Percentiles rank a stretch among this genome's conserved stretches.
These are phyloP conservation scores for Euthynnus affinis DNA, from an alignment of 2,797 vertebrate species.

Conservation along the genomic window DNA sequence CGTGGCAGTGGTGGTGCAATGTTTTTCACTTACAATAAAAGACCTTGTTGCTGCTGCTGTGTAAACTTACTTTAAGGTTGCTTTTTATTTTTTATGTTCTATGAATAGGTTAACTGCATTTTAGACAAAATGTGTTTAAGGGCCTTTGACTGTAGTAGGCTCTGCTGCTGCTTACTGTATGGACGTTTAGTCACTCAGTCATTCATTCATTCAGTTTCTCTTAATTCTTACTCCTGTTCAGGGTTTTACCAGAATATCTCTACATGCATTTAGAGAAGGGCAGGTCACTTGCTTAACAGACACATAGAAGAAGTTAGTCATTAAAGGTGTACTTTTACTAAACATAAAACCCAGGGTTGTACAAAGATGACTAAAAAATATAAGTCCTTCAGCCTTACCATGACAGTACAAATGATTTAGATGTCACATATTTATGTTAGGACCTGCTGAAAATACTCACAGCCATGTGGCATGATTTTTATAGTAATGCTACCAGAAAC, in stretches of 20 bases:
- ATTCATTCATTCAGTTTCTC: conserved; percentile 39
- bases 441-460: conserved; percentile 58
- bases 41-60: conserved; percentile 20
- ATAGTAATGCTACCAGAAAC: conserved; percentile 66
- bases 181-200: too few relatives aligned
- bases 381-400: conserved; percentile 19
- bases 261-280: conserved; percentile 57
- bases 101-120: conserved; percentile 42
- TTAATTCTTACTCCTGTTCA: conserved; percentile 38
- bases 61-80: conserved; percentile 38
- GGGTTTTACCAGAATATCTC: conserved; percentile 57
- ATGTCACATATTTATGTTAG: conserved; percentile 47
- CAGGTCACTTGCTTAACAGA: conserved; percentile 48
- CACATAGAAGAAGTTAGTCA: conserved; percentile 18
- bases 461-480: conserved; percentile 54
- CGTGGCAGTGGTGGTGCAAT: conserved; percentile 12
- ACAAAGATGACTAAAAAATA: conserved; percentile 27
- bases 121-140: conserved; percentile 40
- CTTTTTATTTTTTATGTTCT: conserved; percentile 35
- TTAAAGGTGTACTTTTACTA: conserved; percentile 39
- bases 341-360: conserved; percentile 15
- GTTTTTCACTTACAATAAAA: conserved; percentile 39
- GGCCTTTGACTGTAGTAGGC: conserved; percentile 38
- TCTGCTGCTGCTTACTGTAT: conserved; percentile 30
- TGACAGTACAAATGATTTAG: conserved; percentile 35